Evolutionary conservation across 2,797 vertebrate genomes (phyloP), one percentile per base, ranked within the genome.

Genomic region (Echiichthys vipera): DNA sequence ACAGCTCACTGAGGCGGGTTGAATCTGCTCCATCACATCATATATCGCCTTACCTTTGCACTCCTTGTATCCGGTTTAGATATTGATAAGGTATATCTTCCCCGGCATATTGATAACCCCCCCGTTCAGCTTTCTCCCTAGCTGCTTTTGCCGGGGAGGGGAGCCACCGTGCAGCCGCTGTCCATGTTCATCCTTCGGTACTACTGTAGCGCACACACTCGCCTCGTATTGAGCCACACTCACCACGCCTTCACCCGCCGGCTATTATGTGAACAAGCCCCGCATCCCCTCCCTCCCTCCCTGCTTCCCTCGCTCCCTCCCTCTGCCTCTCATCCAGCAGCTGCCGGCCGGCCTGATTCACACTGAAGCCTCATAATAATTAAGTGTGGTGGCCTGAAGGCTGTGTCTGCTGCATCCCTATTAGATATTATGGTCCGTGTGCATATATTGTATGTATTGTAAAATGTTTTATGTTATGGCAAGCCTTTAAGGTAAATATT

Each of bases 201-300:
- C 77, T 67, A 73, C 78, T 61, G 78, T 58, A 80, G 73, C 78
- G 70, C 84, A 30, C 83, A 78, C 85, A 81, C 81, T 49, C 81
- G 81, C 83, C 80, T 84, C 71, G 79, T 69, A 78, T 78, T 53
- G 81, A 92, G 80, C 81, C 88, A 80, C 82, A 72, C 88, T 86
- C 82, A 91, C 93, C 93, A 94, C 94, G 93, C 93, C 94, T 93
- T 94, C 93, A 86, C 58, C 84, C 89, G 84, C 81, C 91, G 89
- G 93, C 91, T 93, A 91, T 91, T 91, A 91, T 91, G 88, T 84
- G 91, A 93, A 71, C 87, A 83, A 85, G 86, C 84, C 64, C 63
- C 63, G 66, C 81, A 80, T 81, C 81, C 72, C 79, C 64, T 56
- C 65, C 79, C 77, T 65, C 59, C 74, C 55, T 42, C 50, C 36